Evolutionary conservation across 1,140 invertebrate genomes (phyloP), one percentile per base, ranked within the genome.

Genomic region (Drosophila suzukii): DNA sequence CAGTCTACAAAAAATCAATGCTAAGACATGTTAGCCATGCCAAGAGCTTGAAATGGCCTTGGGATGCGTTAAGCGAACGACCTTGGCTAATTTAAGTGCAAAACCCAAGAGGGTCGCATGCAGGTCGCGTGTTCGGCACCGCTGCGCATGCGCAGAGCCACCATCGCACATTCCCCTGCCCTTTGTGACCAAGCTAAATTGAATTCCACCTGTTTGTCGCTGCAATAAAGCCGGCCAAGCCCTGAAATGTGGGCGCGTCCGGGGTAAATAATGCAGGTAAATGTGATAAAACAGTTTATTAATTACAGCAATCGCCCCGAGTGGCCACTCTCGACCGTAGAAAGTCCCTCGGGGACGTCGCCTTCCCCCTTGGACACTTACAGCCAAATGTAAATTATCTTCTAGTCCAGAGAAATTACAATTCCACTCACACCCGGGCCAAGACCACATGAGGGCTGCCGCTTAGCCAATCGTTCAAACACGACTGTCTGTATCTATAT

Each of bases 71-170:
- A 49, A 36, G n/a, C 59, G 51, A 83, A 62, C 44, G 63, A 72
- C 84, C 83, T 81, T 88, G 78, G 84, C 71, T 75, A 62, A 53
- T 78, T 81, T 86, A 76, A 86, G 57, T 85, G 81, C 81, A 74
- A 84, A 84, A 74, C 77, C 67, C 78, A 65, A 85, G 58, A 55
- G 72, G 72, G 72, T 65, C 71, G 60, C 71, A 75, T 75, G 72
- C 72, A 75, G 72, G 72, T 65, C 72, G 72, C 72, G 72, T 78
- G 53, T 74, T 56, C 47, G 55, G 76, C 68, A 50, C 55, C 54
- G 67, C 41, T 78, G 75, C 75, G 75, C 75, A 73, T 66, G 76
- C 56, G 76, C 61, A 75, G 62, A 58, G 17, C 46, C 32, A 32
- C 1, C 32, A 8, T 32, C 32, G 6, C 32, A 1, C 20, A 12